Evolutionary conservation across 1,140 invertebrate genomes (phyloP), one percentile per base, ranked within the genome.

Genomic region (Pogonomyrmex barbatus): DNA sequence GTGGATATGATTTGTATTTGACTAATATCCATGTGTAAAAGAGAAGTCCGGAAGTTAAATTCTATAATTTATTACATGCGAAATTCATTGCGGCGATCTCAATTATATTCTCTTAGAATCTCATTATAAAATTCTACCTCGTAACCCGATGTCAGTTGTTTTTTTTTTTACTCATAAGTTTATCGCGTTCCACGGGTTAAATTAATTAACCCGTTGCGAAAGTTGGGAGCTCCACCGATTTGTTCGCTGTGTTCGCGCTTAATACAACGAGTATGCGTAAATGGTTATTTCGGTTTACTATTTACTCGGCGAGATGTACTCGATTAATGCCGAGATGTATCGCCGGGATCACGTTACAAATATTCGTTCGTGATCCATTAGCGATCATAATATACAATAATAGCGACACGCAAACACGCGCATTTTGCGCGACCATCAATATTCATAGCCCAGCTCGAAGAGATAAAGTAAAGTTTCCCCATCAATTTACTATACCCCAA

Each of bases 291-390:
- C 39, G 30, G 6, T 60, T 24, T 30, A 14, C 12, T 83, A 17
- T 73, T 73, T 83, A 83, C 2, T 60, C 52, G 0, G 56, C n/a
- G 30, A 75, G 12, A 3, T 36, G 9, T 39, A 47, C 52, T 60
- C 36, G n/a, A 82, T 82, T 82, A 82, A 73, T 82, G 47, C 79
- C 24, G 68, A 62, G 68, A 50, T 83, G 39, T 73, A 71, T 47
- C 30, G 5, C 68, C 54, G n/a, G 33, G 79, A 83, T 75, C 45
- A 82, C n/a, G 54, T 60, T 73, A 73, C 79, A 73, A 83, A 62
- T 83, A 83, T 83, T 60, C 68, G n/a, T 75, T 83, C 56, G 68
- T 30, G 79, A 83, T 83, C 68, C 68, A 83, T 83, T 75, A 83
- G 68, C 68, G 67, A n/a, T 60, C 54, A 50, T 73, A 50, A 83